Base-by-base conservation (phyloP, 2,888 invertebrate species). In the Rhodophaea formosa region DNA sequence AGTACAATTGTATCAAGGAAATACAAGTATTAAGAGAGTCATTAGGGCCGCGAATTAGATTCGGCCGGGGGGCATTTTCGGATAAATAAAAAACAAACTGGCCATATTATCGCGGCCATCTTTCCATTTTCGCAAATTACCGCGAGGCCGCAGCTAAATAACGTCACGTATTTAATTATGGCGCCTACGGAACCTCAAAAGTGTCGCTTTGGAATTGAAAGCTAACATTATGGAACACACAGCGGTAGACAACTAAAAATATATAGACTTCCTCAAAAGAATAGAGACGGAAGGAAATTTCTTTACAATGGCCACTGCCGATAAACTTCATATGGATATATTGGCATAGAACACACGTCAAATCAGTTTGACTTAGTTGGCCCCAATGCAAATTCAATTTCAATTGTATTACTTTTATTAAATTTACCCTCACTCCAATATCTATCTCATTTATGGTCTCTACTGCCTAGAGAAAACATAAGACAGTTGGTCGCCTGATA, bases 101-200 rank as follows among this genome's bases (percentile, higher is more conserved):
- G 71, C 72, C 69, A 70, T 73, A 71, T 70, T 75, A 84, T 85
- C 84, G 72, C 69, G 68, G 68, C 69, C 80, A 81, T 84, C 80
- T 76, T 79, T 77, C 76, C 81, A 80, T 82, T 82, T 77, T 74
- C 77, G 66, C 80, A 82, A 83, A 84, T 84, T 80, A 80, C 80
- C 69, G 74, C 75, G 73, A 74, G 79, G 74, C 74, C 77, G 79
- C 74, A 67, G 74, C 77, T 79, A 82, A 83, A 85, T 85, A 75
- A 82, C 83, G 82, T 88, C 88, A 89, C 88, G 88, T 88, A 87
- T 87, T 89, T 86, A 87, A 87, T 88, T 86, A 85, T 77, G 65
- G 74, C 75, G 78, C 77, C 80, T 68, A 75, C 79, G 73, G 74
- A 75, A 75, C 74, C 76, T 77, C 78, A 77, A 80, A 81, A 82